Base-by-base conservation (phyloP, 2,113 vertebrate species). In the Aviceda subcristata region DNA sequence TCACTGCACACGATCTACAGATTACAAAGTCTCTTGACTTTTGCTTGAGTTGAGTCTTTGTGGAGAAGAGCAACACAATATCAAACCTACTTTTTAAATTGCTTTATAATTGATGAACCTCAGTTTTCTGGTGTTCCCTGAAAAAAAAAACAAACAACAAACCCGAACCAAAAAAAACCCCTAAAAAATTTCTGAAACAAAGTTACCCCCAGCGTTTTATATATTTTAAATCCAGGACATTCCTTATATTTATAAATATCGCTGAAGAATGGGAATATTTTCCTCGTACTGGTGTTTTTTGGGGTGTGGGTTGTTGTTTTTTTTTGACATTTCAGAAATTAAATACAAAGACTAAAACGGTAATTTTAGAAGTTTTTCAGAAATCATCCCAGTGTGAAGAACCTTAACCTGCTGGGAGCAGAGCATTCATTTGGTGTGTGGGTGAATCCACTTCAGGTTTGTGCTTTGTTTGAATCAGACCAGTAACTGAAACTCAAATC, bases 381-480 rank as follows among this genome's bases (percentile, higher is more conserved):
- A 71, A 79, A 34, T 71, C 2, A 5, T 41, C 3, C 8, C 19
- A 16, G 4, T 69, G 34, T 50, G n/a, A 84, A 62, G 39, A 57
- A n/a, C 7, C 30, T 77, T 78, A 32, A 19, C 0, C 3, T 87
- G 13, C 12, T 81, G 27, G 12, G 11, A 51, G 14, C 21, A 36
- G 26, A 11, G 1, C 15, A 34, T 60, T 71, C 7, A 50, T 59
- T 60, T 69, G 19, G 2, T 72, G 7, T 55, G 18, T 38, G 8
- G 3, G 3, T 83, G 48, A 55, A 86, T 57, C 9, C 10, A 3
- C 3, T 41, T 63, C 51, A 38, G 1, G 10, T 66, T 62, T 1
- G 1, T 57, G 8, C 3, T 46, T 63, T 0, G 0, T 55, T 53
- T 69, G 26, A 81, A 12, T 27, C 12, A 34, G 23, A 57, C 23